phyloP scores from a whole-genome alignment of 2,888 invertebrate species.

The Dermolepida albohirtum region DNA sequence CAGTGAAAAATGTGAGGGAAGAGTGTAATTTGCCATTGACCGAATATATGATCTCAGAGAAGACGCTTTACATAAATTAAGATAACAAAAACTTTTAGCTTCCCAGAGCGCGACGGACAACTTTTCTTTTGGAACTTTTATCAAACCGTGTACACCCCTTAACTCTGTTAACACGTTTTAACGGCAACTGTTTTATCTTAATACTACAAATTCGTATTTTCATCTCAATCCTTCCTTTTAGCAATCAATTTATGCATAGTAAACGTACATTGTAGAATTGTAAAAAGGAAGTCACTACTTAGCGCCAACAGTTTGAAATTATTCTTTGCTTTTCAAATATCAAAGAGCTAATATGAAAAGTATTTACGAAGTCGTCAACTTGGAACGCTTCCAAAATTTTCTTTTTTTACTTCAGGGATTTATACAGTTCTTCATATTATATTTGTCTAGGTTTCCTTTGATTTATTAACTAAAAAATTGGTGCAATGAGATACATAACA shows the following conservation, averaged over 20 bases:
- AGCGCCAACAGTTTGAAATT: conserved; percentile 4
- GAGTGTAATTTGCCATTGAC: conserved; percentile 19
- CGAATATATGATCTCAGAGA: conserved; percentile 17
- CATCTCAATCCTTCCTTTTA: background rate
- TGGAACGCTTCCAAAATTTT: conserved; percentile 13
- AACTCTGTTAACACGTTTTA: conserved; percentile 18
- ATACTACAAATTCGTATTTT: conserved; percentile 7
- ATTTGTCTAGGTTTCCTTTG: conserved; percentile 9
- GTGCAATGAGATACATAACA: background rate
- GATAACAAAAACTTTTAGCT: conserved; percentile 16
- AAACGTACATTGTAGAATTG: background rate
- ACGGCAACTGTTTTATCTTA: conserved; percentile 6
- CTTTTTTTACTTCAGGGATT: conserved; percentile 16
- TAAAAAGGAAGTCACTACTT: background rate
- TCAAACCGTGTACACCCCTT: conserved; percentile 19
- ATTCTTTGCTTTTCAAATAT: conserved; percentile 10
- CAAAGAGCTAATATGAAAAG: conserved; percentile 36
- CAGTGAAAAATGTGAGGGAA: conserved; percentile 15
- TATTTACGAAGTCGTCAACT: conserved; percentile 33
- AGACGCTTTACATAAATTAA: conserved; percentile 27
- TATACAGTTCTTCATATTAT: conserved; percentile 20
- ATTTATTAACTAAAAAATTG: conserved; percentile 15
- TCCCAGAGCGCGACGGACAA: conserved; percentile 14
- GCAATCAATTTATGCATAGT: background rate
- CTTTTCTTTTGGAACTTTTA: conserved; percentile 19